phyloP scores from a whole-genome alignment of 2,113 vertebrate species.

The Cyphomyrus discorhynchus region DNA sequence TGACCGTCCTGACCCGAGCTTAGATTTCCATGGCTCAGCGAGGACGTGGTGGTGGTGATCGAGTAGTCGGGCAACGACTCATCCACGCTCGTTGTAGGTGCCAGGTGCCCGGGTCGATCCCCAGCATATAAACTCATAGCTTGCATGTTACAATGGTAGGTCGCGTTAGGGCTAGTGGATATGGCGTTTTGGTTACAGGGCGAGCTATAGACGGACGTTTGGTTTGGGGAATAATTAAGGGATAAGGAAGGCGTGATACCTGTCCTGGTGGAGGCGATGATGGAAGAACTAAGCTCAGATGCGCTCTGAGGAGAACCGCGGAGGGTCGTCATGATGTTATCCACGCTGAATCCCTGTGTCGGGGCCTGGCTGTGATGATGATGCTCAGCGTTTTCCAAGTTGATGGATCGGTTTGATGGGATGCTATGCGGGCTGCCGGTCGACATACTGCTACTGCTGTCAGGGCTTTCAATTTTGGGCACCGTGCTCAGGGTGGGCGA shows the following conservation, averaged over 20 bases:
- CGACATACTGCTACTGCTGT: constrained; percentile 78
- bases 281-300: constrained; percentile 65
- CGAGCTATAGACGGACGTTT: constrained; percentile 76
- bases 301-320: constrained; percentile 76
- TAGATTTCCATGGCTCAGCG: constrained; percentile 66
- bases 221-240: constrained; percentile 76
- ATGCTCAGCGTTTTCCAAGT: constrained; percentile 70
- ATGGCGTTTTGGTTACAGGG: constrained; percentile 75
- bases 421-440: constrained; percentile 78
- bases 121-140: constrained; percentile 90
- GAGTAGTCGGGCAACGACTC: constrained; percentile 85
- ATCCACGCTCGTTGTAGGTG: constrained; percentile 67
- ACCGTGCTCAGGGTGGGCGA: constrained; percentile 75
- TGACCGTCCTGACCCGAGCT: constrained; percentile 71
- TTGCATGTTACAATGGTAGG: constrained; percentile 93
- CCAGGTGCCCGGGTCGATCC: constrained; percentile 66
- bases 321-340: constrained; percentile 93
- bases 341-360: constrained; percentile 83
- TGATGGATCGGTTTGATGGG: constrained; percentile 69
- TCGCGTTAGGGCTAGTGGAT: constrained; percentile 69
- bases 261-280: constrained; percentile 65
- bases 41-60: constrained; percentile 68
- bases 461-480: constrained; percentile 87
- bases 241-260: constrained; percentile 77
- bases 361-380: constrained; percentile 60